A percentile compares a stretch with the other conserved stretches of the same genome.
Evolutionary conservation across 2,113 vertebrate species (phyloP).

Genomic region (Eulemur rufifrons): DNA sequence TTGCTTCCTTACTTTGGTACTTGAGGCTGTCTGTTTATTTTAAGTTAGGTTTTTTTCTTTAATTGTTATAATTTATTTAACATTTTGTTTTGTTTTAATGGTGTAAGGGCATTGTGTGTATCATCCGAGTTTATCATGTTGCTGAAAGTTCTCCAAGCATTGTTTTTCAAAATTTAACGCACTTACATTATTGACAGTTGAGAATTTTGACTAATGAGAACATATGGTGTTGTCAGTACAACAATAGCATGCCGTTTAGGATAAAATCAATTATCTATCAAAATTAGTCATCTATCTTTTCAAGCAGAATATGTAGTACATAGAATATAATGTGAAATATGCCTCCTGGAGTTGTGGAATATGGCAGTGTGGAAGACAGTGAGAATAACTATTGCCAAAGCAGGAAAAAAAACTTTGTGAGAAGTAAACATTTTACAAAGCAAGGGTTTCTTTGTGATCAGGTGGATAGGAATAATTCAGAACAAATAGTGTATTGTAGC

Average conservation of each 20-base stretch:
- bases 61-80: background rate
- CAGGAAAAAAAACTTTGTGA: background rate
- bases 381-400: background rate
- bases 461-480: background rate
- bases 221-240: conserved; percentile 52
- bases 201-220: conserved; percentile 66
- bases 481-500: background rate
- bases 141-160: conserved; percentile 18
- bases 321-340: background rate
- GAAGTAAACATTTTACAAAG: background rate
- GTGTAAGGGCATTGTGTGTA: background rate
- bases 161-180: background rate
- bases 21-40: background rate
- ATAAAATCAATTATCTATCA: conserved; percentile 64
- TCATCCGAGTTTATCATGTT: background rate
- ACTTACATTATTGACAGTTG: background rate
- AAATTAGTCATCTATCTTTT: conserved; percentile 48
- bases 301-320: background rate
- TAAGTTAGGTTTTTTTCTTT: background rate
- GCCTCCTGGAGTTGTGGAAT: background rate
- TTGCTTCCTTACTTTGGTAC: background rate
- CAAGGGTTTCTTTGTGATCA: background rate
- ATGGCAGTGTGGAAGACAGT: background rate
- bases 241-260: conserved; percentile 19
- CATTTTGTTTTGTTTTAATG: background rate